phyloP scores from a whole-genome alignment of 1,140 invertebrate species.

The Diachasma alloeum region DNA sequence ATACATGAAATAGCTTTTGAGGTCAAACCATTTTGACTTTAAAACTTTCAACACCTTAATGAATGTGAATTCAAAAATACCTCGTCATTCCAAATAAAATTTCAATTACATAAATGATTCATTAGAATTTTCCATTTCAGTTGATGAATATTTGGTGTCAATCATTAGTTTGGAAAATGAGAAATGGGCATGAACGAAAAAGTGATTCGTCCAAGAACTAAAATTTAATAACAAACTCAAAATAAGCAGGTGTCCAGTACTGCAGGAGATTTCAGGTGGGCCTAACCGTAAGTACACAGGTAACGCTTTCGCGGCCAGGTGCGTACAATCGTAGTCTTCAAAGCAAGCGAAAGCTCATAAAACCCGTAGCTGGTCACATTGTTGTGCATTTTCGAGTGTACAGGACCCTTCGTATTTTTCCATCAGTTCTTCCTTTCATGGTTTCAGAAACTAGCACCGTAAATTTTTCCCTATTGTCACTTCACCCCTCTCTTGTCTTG shows the following conservation, averaged over 20 bases:
- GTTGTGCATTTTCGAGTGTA: constrained; percentile 40
- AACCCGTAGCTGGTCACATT: constrained; percentile 51
- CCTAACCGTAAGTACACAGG: neutral
- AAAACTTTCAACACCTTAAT: no score
- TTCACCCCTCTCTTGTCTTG: neutral
- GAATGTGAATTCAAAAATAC: no score
- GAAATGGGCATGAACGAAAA: neutral
- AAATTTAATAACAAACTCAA: neutral
- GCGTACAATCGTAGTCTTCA: neutral
- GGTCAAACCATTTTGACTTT: no score
- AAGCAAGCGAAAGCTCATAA: constrained; percentile 34
- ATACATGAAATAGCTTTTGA: no score
- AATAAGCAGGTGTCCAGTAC: neutral
- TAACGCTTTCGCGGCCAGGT: neutral
- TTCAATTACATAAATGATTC: neutral
- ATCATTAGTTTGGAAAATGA: neutral
- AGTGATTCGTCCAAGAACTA: neutral
- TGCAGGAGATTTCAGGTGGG: neutral
- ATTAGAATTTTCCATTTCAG: neutral
- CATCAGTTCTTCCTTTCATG: neutral
- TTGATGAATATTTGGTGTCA: neutral
- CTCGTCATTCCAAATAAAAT: no score
- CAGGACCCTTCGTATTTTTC: constrained; percentile 14
- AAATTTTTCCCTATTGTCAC: constrained; percentile 2
- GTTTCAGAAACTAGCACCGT: constrained; percentile 5